Base-by-base conservation (phyloP, 2,113 vertebrate genomes). In the Epinephelus lanceolatus region DNA sequence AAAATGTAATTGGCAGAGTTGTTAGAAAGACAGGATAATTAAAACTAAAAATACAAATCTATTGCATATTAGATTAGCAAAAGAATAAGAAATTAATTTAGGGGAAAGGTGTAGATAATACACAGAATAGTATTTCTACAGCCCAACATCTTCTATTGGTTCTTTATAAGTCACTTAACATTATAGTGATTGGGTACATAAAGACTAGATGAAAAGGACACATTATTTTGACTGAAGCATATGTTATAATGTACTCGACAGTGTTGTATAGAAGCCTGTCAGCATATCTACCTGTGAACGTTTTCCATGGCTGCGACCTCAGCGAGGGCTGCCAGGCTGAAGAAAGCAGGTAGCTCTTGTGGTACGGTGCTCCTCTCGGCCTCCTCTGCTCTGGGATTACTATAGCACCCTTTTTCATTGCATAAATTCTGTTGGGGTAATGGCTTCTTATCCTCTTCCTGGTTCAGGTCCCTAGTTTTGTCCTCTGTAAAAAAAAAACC, bases 221-320 rank as follows among this genome's bases (percentile, higher is more conserved):
- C 21, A 21, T 15, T 10, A 9, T 47, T 23, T 47, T 47, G 27
- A 14, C 9, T 25, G 27, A 6, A 49, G 42, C 1, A 51, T 55
- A 45, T 74, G 13, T 33, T 49, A 27, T 13, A 37, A 47, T 53
- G 6, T n/a, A 55, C 18, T 65, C 11, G 49, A 65, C 33, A 33
- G 19, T 27, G 47, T 18, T 37, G 17, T 18, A 0, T 19, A 13
- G n/a, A 61, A n/a, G 17, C n/a, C 15, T 2, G 2, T 18, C 12
- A 27, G 27, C 40, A 49, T 67, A 6, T 73, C 3, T 47, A 99
- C 98, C 98, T 98, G 96, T 99, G 97, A 91, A 96, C 96, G 0
- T 99, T 99, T 92, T 99, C 98, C 98, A 99, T 99, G 92, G 98
- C 98, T n/a, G 98, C 98, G 21, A 99, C 98, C 88, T 99, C 98